Evolutionary conservation across 2,113 vertebrate species (phyloP).

Genomic region (Tragelaphus buxtoni): DNA sequence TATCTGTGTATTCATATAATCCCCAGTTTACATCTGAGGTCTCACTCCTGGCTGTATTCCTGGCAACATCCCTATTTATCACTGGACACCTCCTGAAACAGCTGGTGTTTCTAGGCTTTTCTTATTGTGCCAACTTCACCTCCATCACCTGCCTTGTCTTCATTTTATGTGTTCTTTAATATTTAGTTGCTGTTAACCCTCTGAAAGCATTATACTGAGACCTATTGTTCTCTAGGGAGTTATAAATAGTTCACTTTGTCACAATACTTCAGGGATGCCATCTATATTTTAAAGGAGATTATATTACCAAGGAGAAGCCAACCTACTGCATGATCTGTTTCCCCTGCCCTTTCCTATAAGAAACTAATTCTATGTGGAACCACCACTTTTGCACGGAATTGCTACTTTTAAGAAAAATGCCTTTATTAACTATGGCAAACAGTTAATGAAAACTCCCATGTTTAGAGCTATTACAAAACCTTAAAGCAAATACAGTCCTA

Average conservation of each 20-base stretch:
- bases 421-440: conserved; percentile 80
- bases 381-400: conserved; percentile 67
- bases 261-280: not conserved
- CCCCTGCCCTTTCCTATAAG: conserved; percentile 14
- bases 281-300: not conserved
- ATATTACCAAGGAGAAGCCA: conserved; percentile 27
- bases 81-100: not conserved
- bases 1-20: not conserved
- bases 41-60: not conserved
- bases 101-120: not conserved
- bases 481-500: conserved; percentile 78
- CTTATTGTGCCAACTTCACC: not conserved
- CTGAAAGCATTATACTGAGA: not conserved
- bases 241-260: not conserved
- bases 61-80: not conserved
- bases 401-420: conserved; percentile 75
- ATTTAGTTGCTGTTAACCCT: not conserved
- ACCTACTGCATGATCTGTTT: not conserved
- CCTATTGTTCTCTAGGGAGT: not conserved
- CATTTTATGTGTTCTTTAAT: not conserved
- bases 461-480: conserved; percentile 79
- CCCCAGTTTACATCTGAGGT: not conserved
- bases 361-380: conserved; percentile 20
- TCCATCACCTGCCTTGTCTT: not conserved
- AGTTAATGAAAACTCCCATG: conserved; percentile 79